Base-by-base conservation (phyloP, 2,113 vertebrate species). In the Eurystomus gularis region DNA sequence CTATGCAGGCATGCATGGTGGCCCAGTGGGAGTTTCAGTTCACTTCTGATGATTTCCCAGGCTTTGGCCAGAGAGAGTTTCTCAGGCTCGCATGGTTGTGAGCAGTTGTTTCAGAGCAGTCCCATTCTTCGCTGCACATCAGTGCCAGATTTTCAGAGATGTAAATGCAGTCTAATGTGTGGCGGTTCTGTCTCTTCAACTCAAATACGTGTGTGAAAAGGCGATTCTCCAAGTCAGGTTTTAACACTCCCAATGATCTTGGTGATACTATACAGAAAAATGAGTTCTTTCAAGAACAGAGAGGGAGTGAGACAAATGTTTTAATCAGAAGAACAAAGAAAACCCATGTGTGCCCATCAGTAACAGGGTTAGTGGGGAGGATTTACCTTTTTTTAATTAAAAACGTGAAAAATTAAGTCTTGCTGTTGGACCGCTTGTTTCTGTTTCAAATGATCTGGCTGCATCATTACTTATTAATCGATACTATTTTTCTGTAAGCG, bases 341-440 rank as follows among this genome's bases (percentile, higher is more conserved):
- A 72, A 49, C 57, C 21, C 25, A 11, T n/a, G 16, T 64, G 24
- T 72, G 42, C 17, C 28, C 17, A 4, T 93, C 55, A 60, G n/a
- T 70, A 64, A 60, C 61, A 64, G 35, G 40, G 65, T 55, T 83
- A 84, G 65, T 83, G 49, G 25, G 48, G 33, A 76, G n/a, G 82
- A 88, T 92, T 83, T 93, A 87, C 80, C 58, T 66, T 90, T 94
- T 97, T 95, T 93, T 92, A 96, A 96, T 97, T 88, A 92, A 96
- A 93, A 96, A 97, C 66, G 52, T 94, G 92, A 94, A 96, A 96
- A 95, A 54, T 78, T 82, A 94, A 92, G 54, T 69, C 90, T 81
- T 26, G 6, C 80, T 49, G 18, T 82, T 94, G 78, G 68, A 83
- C 69, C 12, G 25, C 72, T 94, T 91, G 90, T 54, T 94, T 88